Base-by-base conservation (phyloP, 2,888 invertebrate genomes). In the Melanargia galathea region DNA sequence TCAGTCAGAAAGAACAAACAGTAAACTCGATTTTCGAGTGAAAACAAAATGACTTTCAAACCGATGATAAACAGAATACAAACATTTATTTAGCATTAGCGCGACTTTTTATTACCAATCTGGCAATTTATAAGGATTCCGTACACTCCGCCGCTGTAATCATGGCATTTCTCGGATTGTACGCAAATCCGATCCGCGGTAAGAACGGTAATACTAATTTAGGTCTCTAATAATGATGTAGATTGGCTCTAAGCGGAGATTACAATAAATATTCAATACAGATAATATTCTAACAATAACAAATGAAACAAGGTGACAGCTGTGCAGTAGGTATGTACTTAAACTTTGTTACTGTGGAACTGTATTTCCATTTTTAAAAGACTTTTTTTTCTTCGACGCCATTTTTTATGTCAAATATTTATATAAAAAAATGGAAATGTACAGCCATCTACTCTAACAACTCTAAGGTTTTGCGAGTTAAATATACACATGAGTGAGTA, bases 41-140 rank as follows among this genome's bases (percentile, higher is more conserved):
- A 62, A 43, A 62, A 45, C 33, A 11, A 33, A 43, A 16, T 62
- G 51, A 64, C 26, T 30, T 46, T 20, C n/a, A 11, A 38, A 59
- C 26, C 52, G 33, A 22, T 62, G 16, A 58, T 65, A 59, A n/a
- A n/a, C 0, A 13, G 33, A 49, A 20, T 45, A 55, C 33, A 16
- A 26, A 40, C 60, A 60, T 59, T 62, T 62, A 62, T 51, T 62
- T 20, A 48, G 62, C 60, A 60, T 67, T 60, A 67, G 55, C 49
- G 55, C 49, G 60, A 58, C 58, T 63, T 73, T 72, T 70, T 71
- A 69, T 70, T 70, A 60, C 55, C 64, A 67, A 71, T 71, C 68
- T 66, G 56, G 64, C 69, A 64, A 70, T 75, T 76, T 75, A 73
- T 73, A 66, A 62, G 72, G 73, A 71, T 76, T 75, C 71, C 55